Evolutionary conservation across 1,140 invertebrate species (phyloP).

Genomic region (Drosophila mauritiana): DNA sequence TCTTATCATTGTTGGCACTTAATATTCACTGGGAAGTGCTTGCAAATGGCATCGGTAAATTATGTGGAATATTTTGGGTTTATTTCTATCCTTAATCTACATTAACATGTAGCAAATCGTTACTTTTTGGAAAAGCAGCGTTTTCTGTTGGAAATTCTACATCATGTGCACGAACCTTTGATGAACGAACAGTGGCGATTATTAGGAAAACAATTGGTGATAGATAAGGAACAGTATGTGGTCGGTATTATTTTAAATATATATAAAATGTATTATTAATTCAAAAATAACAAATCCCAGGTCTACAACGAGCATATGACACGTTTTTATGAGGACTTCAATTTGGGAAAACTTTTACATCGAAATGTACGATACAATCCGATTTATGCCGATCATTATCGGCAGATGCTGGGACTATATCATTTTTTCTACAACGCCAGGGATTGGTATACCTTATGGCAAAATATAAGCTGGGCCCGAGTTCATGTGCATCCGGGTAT

Average conservation of each 20-base stretch:
- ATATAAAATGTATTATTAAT: background rate
- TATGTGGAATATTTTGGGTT: background rate
- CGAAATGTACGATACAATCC: conserved; percentile 87
- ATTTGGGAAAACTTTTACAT: conserved; percentile 76
- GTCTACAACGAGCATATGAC: conserved; percentile 48
- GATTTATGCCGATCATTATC: conserved; percentile 86
- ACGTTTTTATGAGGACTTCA: conserved; percentile 5
- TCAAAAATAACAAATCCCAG: background rate
- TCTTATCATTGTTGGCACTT: conserved; percentile 12
- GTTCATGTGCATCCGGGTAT: conserved; percentile 87
- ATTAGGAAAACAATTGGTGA: conserved; percentile 39
- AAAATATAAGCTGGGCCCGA: conserved; percentile 88
- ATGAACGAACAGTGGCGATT: conserved; percentile 47
- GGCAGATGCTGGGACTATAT: conserved; percentile 87
- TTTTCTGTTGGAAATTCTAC: conserved; percentile 53
- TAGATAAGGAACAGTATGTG: conserved; percentile 50
- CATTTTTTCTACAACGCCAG: conserved; percentile 88
- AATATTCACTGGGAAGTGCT: conserved; percentile 1
- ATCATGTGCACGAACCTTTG: conserved; percentile 50
- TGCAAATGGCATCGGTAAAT: conserved; percentile 36
- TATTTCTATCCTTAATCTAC: too few species aligned
- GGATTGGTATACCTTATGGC: conserved; percentile 87
- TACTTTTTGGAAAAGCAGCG: conserved; percentile 61
- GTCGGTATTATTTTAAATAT: conserved; percentile 15
- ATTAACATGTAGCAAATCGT: conserved; percentile 28